phyloP scores from a whole-genome alignment of 2,888 invertebrate species.

The Meganola albula region DNA sequence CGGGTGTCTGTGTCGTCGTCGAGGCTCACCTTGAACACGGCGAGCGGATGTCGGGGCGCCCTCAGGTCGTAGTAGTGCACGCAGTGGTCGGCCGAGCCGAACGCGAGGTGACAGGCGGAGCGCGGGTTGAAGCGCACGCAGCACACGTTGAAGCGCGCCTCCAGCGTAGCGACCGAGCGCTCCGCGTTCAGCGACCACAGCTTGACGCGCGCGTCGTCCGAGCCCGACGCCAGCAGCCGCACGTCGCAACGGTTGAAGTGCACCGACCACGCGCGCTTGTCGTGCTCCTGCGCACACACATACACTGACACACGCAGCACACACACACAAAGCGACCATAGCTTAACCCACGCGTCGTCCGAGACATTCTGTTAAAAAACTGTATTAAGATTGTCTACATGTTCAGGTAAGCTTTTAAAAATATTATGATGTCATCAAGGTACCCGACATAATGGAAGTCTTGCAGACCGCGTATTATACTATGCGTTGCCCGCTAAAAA shows the following conservation, averaged over 20 bases:
- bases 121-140: constrained; percentile 86
- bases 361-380: too few species aligned
- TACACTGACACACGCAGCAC: constrained; percentile 9
- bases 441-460: too few species aligned
- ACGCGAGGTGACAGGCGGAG: constrained; percentile 92
- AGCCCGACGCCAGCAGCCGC: constrained; percentile 92
- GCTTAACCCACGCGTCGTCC: too few species aligned
- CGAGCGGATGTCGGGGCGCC: constrained; percentile 87
- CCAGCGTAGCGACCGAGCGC: constrained; percentile 87
- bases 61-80: constrained; percentile 97
- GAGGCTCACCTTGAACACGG: too few species aligned
- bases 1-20: too few species aligned
- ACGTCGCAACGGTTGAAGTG: constrained; percentile 96
- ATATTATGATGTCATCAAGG: too few species aligned
- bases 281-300: too few species aligned
- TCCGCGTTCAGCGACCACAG: constrained; percentile 94
- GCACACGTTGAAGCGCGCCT: constrained; percentile 96
- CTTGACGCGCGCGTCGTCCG: constrained; percentile 95
- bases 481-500: too few species aligned
- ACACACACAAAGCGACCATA: too few species aligned
- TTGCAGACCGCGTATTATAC: too few species aligned
- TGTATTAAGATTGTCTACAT: too few species aligned
- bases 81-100: constrained; percentile 98
- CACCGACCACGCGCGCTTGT: constrained; percentile 97
- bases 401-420: too few species aligned